Percentiles rank a stretch among this genome's conserved stretches.
Evolutionary conservation across 2,113 vertebrate species (phyloP).

Genomic region (Datnioides undecimradiatus): DNA sequence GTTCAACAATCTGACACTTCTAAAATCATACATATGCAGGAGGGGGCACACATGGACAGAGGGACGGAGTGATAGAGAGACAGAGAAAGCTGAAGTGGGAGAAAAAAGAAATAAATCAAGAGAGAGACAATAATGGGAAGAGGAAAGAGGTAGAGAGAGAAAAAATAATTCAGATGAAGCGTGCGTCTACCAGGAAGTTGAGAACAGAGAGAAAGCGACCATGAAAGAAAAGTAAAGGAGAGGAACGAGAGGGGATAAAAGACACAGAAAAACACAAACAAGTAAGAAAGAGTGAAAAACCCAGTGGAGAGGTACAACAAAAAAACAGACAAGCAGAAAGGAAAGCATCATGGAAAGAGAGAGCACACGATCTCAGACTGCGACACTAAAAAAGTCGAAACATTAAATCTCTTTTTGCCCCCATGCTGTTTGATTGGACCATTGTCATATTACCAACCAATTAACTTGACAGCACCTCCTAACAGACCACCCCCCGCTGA

Average conservation of each 20-base stretch:
- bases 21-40: constrained; percentile 47
- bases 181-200: constrained; percentile 1
- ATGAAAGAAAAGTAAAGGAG: constrained; percentile 30
- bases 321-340: constrained; percentile 22
- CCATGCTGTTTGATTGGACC: constrained; percentile 49
- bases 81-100: not conserved
- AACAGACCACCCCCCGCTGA: constrained; percentile 50
- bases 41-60: constrained; percentile 1
- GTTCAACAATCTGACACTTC: constrained; percentile 55
- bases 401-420: constrained; percentile 23
- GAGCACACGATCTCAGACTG: constrained; percentile 9
- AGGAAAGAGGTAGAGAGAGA: constrained; percentile 7
- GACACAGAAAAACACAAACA: constrained; percentile 35
- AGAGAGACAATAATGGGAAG: constrained; percentile 5
- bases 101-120: constrained; percentile 21
- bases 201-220: not conserved
- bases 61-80: constrained; percentile 7
- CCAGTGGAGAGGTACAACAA: not conserved
- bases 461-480: constrained; percentile 62
- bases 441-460: constrained; percentile 66
- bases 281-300: constrained; percentile 37
- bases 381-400: constrained; percentile 30
- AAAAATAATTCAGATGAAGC: constrained; percentile 10
- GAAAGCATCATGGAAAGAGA: not conserved
- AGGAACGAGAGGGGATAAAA: constrained; percentile 16